These are phyloP conservation scores for Peromyscus californicus DNA, from an alignment of 2,113 vertebrate genomes.

Conservation along the genomic window DNA sequence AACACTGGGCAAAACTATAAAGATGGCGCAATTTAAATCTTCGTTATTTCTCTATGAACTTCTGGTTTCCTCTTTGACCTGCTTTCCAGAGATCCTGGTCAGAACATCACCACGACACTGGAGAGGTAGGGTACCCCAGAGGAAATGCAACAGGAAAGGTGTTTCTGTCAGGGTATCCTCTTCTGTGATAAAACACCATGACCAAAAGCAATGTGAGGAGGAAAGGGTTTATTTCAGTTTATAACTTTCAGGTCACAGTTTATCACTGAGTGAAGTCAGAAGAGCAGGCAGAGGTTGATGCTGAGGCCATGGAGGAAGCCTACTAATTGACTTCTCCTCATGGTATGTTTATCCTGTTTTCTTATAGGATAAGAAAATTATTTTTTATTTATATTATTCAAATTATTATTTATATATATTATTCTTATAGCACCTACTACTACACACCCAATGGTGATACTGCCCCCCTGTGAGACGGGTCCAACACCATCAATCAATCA, in stretches of 20 bases:
- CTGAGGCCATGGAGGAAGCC: background rate
- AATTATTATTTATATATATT: no score
- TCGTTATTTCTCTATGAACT: background rate
- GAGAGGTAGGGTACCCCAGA: background rate
- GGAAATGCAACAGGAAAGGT: background rate
- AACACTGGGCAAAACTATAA: background rate
- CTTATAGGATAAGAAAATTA: no score
- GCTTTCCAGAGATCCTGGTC: background rate
- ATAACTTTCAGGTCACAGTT: background rate
- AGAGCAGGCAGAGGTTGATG: background rate
- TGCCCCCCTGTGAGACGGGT: background rate
- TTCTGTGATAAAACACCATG: background rate
- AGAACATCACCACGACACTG: background rate
- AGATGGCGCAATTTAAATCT: background rate
- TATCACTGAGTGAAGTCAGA: background rate
- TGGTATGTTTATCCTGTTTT: background rate
- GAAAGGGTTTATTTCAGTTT: background rate
- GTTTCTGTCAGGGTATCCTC: background rate
- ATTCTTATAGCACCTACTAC: background rate
- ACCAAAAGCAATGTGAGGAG: background rate
- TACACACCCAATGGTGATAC: background rate
- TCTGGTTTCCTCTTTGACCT: background rate
- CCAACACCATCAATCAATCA: background rate
- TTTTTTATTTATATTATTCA: no score
- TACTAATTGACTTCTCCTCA: background rate